These are phyloP conservation scores for Loxodonta africana DNA, from an alignment of 2,113 vertebrate genomes.

Conservation along the genomic window DNA sequence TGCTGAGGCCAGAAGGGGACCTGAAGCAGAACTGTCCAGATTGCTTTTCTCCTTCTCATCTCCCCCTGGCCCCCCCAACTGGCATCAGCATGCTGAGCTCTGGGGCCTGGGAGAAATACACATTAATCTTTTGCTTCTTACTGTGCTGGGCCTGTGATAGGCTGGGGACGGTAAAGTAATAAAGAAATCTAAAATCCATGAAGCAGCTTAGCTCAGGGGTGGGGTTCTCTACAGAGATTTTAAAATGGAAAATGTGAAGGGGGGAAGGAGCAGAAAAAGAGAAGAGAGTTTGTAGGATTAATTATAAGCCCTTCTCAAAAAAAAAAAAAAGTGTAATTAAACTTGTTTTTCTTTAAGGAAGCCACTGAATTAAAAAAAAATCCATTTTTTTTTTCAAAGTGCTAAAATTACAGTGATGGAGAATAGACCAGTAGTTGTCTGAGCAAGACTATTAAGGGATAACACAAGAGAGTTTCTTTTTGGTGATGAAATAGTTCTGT, in stretches of 20 bases:
- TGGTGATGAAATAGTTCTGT: not conserved
- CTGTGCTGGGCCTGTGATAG: fast-evolving
- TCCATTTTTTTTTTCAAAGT: not conserved
- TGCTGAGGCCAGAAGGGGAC: not conserved
- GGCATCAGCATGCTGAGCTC: not conserved
- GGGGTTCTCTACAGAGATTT: not conserved
- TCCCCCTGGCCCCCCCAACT: fast-evolving
- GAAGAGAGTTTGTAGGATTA: not conserved
- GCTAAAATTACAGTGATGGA: not conserved
- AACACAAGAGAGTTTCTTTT: not conserved
- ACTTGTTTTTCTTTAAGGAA: not conserved
- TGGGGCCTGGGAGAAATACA: not conserved
- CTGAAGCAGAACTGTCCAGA: not conserved
- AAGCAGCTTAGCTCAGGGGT: not conserved
- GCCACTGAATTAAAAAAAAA: not conserved
- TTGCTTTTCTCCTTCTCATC: not conserved
- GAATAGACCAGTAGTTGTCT: not conserved
- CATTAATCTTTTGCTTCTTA: not conserved
- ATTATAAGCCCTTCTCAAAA: not conserved
- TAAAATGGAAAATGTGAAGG: not conserved
- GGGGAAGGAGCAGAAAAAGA: not conserved
- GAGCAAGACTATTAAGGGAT: not conserved
- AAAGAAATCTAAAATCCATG: not conserved
- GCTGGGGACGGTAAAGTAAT: not conserved
- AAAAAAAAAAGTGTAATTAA: not conserved